These are phyloP conservation scores for Natator depressus DNA, from an alignment of 2,113 vertebrate species.

Conservation along the genomic window DNA sequence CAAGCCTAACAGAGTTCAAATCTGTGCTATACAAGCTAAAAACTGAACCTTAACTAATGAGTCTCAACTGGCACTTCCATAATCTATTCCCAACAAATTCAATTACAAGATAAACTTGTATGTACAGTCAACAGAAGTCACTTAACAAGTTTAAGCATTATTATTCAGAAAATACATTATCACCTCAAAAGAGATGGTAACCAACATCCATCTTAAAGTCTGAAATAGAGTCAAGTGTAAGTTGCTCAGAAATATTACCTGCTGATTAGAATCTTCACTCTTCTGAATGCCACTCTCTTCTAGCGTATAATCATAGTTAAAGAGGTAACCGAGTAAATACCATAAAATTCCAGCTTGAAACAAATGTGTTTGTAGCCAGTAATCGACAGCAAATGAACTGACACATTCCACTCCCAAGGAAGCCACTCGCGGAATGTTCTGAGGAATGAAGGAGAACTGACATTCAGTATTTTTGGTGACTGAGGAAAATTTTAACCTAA, in stretches of 20 bases:
- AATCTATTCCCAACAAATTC: neutral
- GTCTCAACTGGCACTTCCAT: neutral
- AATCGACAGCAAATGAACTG: slow-evolving; percentile 96
- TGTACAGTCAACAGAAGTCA: neutral
- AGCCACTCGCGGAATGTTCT: slow-evolving; percentile 91
- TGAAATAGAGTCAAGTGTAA: neutral
- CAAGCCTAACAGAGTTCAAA: neutral
- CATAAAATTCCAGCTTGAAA: slow-evolving; percentile 96
- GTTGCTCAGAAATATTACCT: slow-evolving; percentile 75
- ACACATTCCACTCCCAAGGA: slow-evolving; percentile 92
- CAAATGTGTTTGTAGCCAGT: slow-evolving; percentile 95
- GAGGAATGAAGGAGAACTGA: neutral
- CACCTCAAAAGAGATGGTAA: neutral
- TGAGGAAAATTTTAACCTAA: neutral
- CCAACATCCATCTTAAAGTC: accelerated
- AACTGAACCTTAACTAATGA: neutral
- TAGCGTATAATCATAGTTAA: slow-evolving; percentile 96
- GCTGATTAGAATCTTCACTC: slow-evolving; percentile 95
- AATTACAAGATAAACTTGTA: neutral
- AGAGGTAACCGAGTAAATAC: slow-evolving; percentile 93
- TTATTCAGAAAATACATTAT: neutral
- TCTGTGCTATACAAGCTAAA: neutral
- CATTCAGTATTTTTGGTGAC: neutral
- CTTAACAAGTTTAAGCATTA: neutral
- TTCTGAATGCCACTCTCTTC: slow-evolving; percentile 98